Base-by-base conservation (phyloP, 2,113 vertebrate genomes). In the Gasterosteus nipponicus region DNA sequence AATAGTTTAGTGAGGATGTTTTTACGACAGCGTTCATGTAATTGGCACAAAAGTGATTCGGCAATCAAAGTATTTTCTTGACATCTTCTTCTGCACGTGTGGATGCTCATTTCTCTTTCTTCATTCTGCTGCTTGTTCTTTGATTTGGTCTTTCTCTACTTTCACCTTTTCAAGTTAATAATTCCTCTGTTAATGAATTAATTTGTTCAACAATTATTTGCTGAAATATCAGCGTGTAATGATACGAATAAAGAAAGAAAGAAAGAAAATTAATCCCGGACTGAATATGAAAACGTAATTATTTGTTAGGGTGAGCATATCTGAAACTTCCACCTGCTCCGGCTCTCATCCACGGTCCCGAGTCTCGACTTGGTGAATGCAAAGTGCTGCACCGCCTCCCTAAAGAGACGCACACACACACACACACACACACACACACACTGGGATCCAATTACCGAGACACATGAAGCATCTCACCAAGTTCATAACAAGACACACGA, bases 401-500 rank as follows among this genome's bases (percentile, higher is more conserved):
- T 47, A 63, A 29, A 78, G 33, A 65, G 53, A 65, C 54, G 75
- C 31, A 38, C 10, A 29, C 42, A 15, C 60, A 39, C 69, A 66
- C 56, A 76, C 47, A 71, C 57, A 53, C 31, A 39, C 29, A 11
- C 46, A 6, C 63, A 44, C 71, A 82, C 51, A 77, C 68, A 75
- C 61, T 44, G 38, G 78, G 81, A 84, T 87, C 79, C 84, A 90
- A 91, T 91, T 91, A 92, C 79, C 60, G 80, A 46, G 74, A 73
- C 82, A 83, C 76, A 58, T 75, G 74, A 85, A 89, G 83, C 84
- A 84, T 91, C 73, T 83, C 86, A 89, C 82, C 73, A 80, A 80
- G 78, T 81, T 89, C 81, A 88, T 85, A 84, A 86, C 69, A 75
- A 78, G 83, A 67, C 77, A 70, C 51, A 54, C 75, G 61, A 77